phyloP scores from a whole-genome alignment of 37 sponge, comb jelly and placozoan species.

The Bolinopsis microptera region DNA sequence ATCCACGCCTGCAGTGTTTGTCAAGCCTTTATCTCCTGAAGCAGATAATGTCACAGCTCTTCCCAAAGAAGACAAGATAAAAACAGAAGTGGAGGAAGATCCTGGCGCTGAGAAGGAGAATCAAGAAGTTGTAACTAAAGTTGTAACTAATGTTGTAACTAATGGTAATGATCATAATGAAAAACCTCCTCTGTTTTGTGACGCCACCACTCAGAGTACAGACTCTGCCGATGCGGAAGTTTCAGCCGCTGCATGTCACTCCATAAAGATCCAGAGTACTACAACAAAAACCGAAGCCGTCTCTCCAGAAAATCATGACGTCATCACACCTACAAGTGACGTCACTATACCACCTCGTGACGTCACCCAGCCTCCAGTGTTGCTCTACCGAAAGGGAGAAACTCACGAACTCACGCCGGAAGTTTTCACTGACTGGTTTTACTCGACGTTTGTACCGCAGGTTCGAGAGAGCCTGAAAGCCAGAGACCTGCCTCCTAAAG shows the following conservation, averaged over 20 bases:
- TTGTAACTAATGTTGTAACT: background rate
- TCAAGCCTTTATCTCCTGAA: background rate
- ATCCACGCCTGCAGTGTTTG: background rate
- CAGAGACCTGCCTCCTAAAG: background rate
- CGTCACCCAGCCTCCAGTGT: background rate
- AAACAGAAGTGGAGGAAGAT: background rate
- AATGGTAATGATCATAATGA: background rate
- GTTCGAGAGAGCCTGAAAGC: background rate
- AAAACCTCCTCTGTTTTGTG: background rate
- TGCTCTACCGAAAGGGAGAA: slow-evolving; percentile 47
- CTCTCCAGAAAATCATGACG: background rate
- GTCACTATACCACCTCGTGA: background rate
- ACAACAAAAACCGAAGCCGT: background rate
- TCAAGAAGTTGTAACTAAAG: background rate
- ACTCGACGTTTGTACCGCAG: slow-evolving; percentile 17
- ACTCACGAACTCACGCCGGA: slow-evolving; percentile 50
- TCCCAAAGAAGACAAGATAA: background rate
- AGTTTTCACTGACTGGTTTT: slow-evolving; percentile 50
- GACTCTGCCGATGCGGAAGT: background rate
- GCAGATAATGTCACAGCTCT: background rate
- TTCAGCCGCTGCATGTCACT: background rate
- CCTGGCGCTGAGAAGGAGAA: background rate
- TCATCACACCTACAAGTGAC: background rate
- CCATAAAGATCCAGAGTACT: background rate
- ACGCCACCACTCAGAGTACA: background rate